phyloP scores from a whole-genome alignment of 2,888 invertebrate genomes.

The Caenorhabditis parvicauda region DNA sequence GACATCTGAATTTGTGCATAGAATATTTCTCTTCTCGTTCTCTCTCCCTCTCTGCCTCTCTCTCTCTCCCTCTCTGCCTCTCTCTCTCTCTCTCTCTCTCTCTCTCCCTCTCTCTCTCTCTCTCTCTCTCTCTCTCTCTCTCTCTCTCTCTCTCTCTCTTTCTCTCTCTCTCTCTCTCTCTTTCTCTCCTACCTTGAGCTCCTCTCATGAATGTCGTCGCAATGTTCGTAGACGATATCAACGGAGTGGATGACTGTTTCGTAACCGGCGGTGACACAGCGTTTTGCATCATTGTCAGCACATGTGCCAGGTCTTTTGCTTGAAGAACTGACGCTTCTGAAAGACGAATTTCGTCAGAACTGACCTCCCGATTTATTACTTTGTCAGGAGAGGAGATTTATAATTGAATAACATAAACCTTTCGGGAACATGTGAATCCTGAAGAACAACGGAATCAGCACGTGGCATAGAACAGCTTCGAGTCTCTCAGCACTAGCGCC shows the following conservation, averaged over 20 bases:
- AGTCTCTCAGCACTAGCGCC: slow-evolving; percentile 83
- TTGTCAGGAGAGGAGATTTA: not conserved
- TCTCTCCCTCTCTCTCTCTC: no score
- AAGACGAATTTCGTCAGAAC: not conserved
- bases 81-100: no score
- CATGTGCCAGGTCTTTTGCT: slow-evolving; percentile 84
- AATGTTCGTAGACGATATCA: slow-evolving; percentile 51
- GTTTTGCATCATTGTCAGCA: slow-evolving; percentile 83
- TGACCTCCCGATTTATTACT: not conserved
- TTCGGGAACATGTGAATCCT: slow-evolving; percentile 90
- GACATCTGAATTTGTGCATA: slow-evolving; percentile 46
- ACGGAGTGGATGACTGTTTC: slow-evolving; percentile 56
- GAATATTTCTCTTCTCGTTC: no score
- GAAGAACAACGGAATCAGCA: slow-evolving; percentile 91
- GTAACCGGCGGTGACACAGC: slow-evolving; percentile 67
- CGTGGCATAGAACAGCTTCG: slow-evolving; percentile 90
- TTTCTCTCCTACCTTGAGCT: slow-evolving; percentile 36
- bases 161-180: no score
- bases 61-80: no score
- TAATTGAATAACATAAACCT: no score
- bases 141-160: no score
- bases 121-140: no score
- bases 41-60: no score
- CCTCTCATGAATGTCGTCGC: slow-evolving; percentile 56
- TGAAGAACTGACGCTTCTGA: slow-evolving; percentile 77